These are phyloP conservation scores for Ornithoptera alexandrae DNA, from an alignment of 2,888 invertebrate genomes.

Conservation along the genomic window DNA sequence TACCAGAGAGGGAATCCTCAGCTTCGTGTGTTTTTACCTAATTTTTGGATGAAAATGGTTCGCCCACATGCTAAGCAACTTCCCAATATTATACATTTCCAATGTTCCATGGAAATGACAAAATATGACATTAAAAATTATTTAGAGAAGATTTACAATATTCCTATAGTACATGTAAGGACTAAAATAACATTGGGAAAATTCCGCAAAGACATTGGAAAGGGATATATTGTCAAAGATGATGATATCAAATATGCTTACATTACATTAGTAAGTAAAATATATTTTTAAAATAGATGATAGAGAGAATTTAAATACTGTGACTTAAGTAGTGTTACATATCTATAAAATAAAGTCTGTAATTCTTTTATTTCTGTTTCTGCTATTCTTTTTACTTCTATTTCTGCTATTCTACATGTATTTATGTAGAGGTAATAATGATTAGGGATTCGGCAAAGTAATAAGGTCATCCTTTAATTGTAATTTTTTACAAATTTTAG, in stretches of 20 bases:
- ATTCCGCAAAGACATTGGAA: conserved; percentile 79
- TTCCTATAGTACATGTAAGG: conserved; percentile 88
- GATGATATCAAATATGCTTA: conserved; percentile 91
- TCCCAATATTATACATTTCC: conserved; percentile 91
- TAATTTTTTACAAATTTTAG: conserved; percentile 68
- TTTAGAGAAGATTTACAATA: conserved; percentile 95
- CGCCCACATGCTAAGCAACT: conserved; percentile 84
- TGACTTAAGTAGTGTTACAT: too few species aligned
- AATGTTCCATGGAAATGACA: conserved; percentile 97
- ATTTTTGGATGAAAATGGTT: conserved; percentile 98
- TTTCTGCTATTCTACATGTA: too few species aligned
- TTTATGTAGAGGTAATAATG: too few species aligned
- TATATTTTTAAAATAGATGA: background rate
- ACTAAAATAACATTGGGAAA: conserved; percentile 87
- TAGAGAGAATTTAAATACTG: too few species aligned
- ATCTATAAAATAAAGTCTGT: too few species aligned
- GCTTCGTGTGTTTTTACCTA: conserved; percentile 93
- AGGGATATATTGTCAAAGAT: conserved; percentile 87
- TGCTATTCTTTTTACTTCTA: too few species aligned
- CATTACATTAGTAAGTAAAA: conserved; percentile 83
- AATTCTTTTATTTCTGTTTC: too few species aligned
- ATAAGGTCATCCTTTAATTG: too few species aligned
- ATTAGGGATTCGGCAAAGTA: too few species aligned
- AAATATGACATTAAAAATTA: conserved; percentile 94
- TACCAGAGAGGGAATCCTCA: conserved; percentile 97